Evolutionary conservation across 2,113 vertebrate genomes (phyloP).

Genomic region (Cyrtonyx montezumae): DNA sequence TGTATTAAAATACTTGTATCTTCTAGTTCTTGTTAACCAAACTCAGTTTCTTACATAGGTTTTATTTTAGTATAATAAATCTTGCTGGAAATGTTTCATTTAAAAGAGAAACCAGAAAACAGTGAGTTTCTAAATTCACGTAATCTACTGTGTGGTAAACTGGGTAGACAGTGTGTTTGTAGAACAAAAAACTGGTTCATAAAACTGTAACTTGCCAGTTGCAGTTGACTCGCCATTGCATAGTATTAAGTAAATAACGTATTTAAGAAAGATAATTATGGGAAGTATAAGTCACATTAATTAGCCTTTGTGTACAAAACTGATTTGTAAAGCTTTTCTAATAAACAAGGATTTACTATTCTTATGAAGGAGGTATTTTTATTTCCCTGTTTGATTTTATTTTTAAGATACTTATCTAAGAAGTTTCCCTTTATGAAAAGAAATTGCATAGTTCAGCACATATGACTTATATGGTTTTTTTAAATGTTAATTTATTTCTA

Average conservation of each 20-base stretch:
- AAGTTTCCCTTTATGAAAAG: constrained; percentile 13
- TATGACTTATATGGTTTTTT: background rate
- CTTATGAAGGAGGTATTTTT: background rate
- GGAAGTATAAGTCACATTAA: background rate
- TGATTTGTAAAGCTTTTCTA: background rate
- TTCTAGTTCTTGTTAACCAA: background rate
- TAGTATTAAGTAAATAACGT: background rate
- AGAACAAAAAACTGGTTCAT: background rate
- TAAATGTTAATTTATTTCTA: constrained; percentile 52
- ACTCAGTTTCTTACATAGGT: background rate
- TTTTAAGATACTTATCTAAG: background rate
- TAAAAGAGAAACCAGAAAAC: background rate
- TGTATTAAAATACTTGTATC: background rate
- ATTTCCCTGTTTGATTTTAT: background rate
- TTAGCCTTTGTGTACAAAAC: background rate
- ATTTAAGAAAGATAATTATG: constrained; percentile 33
- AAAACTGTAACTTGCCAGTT: background rate
- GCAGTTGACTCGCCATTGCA: background rate
- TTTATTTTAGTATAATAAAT: background rate
- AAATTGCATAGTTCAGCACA: constrained; percentile 11
- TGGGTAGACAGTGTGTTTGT: background rate
- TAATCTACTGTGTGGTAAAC: background rate
- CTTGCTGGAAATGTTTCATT: background rate
- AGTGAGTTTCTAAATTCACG: background rate
- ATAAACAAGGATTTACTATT: constrained; percentile 1